phyloP scores from a whole-genome alignment of 2,797 vertebrate genomes.

The Acropternis orthonyx region DNA sequence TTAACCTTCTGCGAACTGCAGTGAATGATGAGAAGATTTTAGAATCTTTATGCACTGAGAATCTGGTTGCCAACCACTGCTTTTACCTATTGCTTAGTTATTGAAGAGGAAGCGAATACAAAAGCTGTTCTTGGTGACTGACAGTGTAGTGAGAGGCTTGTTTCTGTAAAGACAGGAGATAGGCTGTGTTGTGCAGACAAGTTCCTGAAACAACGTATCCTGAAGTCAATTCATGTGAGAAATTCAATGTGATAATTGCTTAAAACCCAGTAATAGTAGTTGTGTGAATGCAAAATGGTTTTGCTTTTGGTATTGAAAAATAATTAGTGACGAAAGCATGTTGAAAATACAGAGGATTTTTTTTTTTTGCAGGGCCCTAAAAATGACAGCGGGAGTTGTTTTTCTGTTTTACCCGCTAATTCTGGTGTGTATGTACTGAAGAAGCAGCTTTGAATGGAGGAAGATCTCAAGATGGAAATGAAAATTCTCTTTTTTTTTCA shows the following conservation, averaged over 20 bases:
- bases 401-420: neutral
- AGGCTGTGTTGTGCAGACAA: neutral
- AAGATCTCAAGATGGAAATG: neutral
- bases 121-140: neutral
- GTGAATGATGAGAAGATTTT: neutral
- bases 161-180: neutral
- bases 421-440: neutral
- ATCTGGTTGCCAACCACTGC: rapidly evolving
- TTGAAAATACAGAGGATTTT: neutral
- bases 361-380: neutral
- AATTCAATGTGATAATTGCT: neutral
- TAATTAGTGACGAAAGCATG: neutral
- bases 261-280: neutral
- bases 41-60: neutral
- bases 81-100: neutral
- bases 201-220: neutral
- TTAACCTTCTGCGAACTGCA: neutral
- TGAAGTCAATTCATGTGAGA: neutral
- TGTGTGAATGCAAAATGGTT: neutral
- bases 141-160: neutral
- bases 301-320: neutral
- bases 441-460: neutral
- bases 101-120: neutral
- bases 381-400: neutral
- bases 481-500: neutral